Conservation (phyloP, 2,797 vertebrate genomes). For the Otus scops region DNA sequence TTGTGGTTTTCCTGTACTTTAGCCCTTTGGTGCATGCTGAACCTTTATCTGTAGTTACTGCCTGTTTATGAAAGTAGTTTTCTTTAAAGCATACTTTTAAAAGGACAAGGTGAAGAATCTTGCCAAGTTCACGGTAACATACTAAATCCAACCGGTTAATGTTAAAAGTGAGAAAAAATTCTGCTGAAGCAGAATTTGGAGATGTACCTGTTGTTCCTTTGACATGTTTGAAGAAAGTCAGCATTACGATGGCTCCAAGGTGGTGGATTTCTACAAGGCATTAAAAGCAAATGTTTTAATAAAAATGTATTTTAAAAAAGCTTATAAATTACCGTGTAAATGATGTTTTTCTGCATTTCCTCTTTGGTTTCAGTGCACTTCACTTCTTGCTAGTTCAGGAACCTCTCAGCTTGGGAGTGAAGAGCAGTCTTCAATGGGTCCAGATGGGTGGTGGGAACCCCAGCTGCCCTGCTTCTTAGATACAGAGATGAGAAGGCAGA, state of each 20-base stretch:
- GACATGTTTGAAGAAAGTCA: conserved; percentile 1
- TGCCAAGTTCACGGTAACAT: conserved; percentile 18
- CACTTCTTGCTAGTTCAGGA: neutral
- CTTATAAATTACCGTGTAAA: conserved; percentile 16
- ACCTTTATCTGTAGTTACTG: neutral
- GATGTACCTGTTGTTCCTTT: conserved; percentile 12
- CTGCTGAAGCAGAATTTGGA: conserved; percentile 11
- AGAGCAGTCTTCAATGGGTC: neutral
- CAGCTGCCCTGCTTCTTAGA: neutral
- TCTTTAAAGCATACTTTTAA: conserved; percentile 5
- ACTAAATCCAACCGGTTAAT: conserved; percentile 1
- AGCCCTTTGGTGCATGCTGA: conserved; percentile 37
- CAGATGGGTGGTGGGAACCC: neutral
- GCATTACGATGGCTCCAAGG: conserved; percentile 18
- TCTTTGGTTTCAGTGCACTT: neutral
- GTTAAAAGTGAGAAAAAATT: conserved; percentile 13
- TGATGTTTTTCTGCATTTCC: neutral
- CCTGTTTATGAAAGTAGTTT: conserved; percentile 5
- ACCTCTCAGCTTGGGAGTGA: neutral
- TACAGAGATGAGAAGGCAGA: neutral
- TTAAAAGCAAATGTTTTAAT: conserved; percentile 68
- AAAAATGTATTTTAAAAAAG: conserved; percentile 47
- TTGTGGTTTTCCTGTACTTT: neutral
- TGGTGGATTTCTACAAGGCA: conserved; percentile 55
- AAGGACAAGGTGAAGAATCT: conserved; percentile 27